Conservation (phyloP, 1,140 invertebrate species). For the Neodiprion lecontei region DNA sequence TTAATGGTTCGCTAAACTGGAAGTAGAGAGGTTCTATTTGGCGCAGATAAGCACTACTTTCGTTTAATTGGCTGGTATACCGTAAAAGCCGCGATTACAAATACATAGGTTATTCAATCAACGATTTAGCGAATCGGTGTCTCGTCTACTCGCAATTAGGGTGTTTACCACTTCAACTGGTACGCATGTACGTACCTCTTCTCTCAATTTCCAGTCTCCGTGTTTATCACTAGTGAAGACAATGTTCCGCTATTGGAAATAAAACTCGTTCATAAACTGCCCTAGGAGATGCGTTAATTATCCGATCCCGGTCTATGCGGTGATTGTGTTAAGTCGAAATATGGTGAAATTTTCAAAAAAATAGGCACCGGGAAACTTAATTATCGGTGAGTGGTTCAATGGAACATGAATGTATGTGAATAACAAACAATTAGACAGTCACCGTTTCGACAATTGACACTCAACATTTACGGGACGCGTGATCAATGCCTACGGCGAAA, state of each 20-base stretch:
- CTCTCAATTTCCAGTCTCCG: constrained; percentile 4
- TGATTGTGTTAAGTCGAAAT: not conserved
- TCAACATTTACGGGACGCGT: constrained; percentile 29
- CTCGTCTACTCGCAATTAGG: not conserved
- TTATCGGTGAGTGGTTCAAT: constrained; percentile 20
- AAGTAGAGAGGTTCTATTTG: too few relatives aligned
- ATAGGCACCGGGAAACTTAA: constrained; percentile 32
- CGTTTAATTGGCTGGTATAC: not conserved
- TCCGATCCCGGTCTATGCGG: not conserved
- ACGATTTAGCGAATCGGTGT: not conserved
- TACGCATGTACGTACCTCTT: not conserved
- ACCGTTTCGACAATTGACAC: constrained; percentile 50
- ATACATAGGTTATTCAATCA: not conserved
- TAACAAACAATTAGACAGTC: constrained; percentile 46
- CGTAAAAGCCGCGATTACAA: not conserved
- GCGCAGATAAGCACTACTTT: not conserved
- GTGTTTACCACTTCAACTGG: too few relatives aligned
- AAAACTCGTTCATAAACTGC: not conserved
- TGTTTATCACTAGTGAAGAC: constrained; percentile 2
- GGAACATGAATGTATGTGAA: not conserved
- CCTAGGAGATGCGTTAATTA: not conserved
- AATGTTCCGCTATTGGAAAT: constrained; percentile 1
- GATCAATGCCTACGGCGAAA: not conserved
- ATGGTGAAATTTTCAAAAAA: not conserved
- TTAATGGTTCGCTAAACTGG: too few relatives aligned